Percentiles rank a stretch among this genome's conserved stretches.
Conservation (phyloP, 92 coral and sea anemone species). For the Paramuricea clavata region DNA sequence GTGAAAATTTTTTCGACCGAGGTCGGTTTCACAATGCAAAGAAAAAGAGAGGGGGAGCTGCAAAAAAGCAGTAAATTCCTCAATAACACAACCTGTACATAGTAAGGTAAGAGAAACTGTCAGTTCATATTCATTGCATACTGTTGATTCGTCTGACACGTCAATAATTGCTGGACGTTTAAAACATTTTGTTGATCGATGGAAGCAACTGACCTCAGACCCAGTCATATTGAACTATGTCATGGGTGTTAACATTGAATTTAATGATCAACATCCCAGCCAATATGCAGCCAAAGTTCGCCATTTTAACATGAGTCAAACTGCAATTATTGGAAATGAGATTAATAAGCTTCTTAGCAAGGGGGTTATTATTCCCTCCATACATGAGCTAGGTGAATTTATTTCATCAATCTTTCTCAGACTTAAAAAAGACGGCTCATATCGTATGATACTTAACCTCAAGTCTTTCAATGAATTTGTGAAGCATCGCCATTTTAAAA, state of each 20-base stretch:
- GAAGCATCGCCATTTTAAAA: slow-evolving; percentile 50
- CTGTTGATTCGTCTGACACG: too few species aligned
- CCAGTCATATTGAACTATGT: slow-evolving; percentile 36
- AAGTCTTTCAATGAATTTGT: slow-evolving; percentile 61
- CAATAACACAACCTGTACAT: too few species aligned
- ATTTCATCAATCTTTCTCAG: slow-evolving; percentile 54
- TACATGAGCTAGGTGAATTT: slow-evolving; percentile 48
- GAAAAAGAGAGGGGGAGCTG: too few species aligned
- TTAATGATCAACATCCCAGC: slow-evolving; percentile 28
- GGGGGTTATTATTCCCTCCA: slow-evolving; percentile 57
- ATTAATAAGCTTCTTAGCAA: slow-evolving; percentile 35
- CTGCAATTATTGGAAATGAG: slow-evolving; percentile 44
- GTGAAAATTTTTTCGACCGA: too few species aligned
- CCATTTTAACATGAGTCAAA: slow-evolving; percentile 36
- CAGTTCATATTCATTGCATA: too few species aligned
- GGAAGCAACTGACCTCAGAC: slow-evolving; percentile 45
- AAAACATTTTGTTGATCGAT: slow-evolving; percentile 24
- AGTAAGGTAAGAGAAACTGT: too few species aligned
- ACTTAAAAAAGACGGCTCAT: slow-evolving; percentile 49
- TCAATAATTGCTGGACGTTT: too few species aligned
- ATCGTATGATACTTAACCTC: slow-evolving; percentile 50
- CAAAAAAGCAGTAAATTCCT: too few species aligned
- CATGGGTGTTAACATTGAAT: slow-evolving; percentile 53
- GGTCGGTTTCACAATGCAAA: too few species aligned
- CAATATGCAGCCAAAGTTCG: slow-evolving; percentile 18